phyloP scores from a whole-genome alignment of 2,888 invertebrate species.

The Beris morrisii region DNA sequence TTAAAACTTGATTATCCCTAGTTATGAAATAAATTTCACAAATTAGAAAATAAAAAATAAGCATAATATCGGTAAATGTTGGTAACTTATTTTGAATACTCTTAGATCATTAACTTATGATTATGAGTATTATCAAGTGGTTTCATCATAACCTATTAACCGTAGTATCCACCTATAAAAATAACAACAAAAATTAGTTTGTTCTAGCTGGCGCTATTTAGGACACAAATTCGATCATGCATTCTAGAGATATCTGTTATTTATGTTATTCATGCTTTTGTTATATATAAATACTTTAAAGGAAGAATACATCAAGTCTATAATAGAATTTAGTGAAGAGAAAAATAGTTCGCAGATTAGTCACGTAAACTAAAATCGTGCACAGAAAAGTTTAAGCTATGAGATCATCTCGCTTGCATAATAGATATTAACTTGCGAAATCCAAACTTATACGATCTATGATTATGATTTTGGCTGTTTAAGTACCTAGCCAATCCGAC shows the following conservation, averaged over 20 bases:
- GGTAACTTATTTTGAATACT: too few species aligned
- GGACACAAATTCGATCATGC: slow-evolving; percentile 18
- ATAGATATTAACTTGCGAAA: slow-evolving; percentile 37
- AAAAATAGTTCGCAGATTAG: too few species aligned
- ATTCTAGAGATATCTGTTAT: slow-evolving; percentile 28
- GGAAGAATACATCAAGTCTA: slow-evolving; percentile 7
- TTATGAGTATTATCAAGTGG: neutral
- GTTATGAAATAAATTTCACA: too few species aligned
- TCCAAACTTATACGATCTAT: slow-evolving; percentile 43
- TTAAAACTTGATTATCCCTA: too few species aligned
- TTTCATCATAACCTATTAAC: slow-evolving; percentile 41
- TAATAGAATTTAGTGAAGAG: too few species aligned
- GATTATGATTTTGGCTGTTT: slow-evolving; percentile 55
- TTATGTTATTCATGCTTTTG: slow-evolving; percentile 17
- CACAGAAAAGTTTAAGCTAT: too few species aligned
- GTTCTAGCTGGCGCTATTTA: neutral
- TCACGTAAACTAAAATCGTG: too few species aligned
- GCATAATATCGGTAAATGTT: too few species aligned
- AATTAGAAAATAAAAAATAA: too few species aligned
- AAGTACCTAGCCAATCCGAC: slow-evolving; percentile 68
- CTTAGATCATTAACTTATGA: too few species aligned
- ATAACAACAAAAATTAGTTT: slow-evolving; percentile 11
- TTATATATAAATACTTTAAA: neutral
- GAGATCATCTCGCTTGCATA: slow-evolving; percentile 17
- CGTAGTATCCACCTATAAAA: slow-evolving; percentile 44